Base-by-base conservation (phyloP, 2,797 vertebrate genomes). In the Mycteria americana region DNA sequence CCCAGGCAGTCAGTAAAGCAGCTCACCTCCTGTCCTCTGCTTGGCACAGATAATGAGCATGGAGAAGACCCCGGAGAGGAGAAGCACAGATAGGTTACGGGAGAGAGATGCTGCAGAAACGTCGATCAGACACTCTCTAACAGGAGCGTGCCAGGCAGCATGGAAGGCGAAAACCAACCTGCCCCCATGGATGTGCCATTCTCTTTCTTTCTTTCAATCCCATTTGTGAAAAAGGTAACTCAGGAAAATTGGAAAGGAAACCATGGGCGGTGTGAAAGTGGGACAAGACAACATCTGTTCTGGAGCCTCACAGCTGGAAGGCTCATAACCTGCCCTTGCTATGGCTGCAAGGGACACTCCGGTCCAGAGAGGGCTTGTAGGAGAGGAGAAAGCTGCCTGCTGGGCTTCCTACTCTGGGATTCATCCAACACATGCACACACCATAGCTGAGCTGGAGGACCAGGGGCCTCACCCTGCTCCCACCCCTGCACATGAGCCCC, bases 161-260 rank as follows among this genome's bases (percentile, higher is more conserved):
- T 1, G 2, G 64, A 19, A 65, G 48, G 53, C 10, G 2, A 83
- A 73, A 53, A 37, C 10, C 59, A 73, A 51, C 74, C 57, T 43
- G 62, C 18, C 13, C 23, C 45, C 67, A 33, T 7, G 50, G 50
- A 39, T 0, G 0, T 13, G 41, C 35, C 13, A 2, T 53, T 74
- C 60, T 50, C 83, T 43, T 67, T 59, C 57, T 39, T 35, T 19
- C 39, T 45, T 69, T 65, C 64, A 79, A 41, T 12, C 18, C 25
- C 31, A 11, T 73, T 16, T 86, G 64, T 56, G 48, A 65, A 39
- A 83, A 54, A 88, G 68, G 50, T 33, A 59, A 88, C 45, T 83
- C 33, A 12, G 68, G 51, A 68, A 76, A 86, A 91, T 1, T 18
- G 48, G 79, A 70, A 74, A 73, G 33, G 51, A 83, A 93, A 59